Percentiles rank a stretch among this genome's conserved stretches.
These are phyloP conservation scores for Euborellia annulipes DNA, from an alignment of 1,140 invertebrate species.

Conservation along the genomic window DNA sequence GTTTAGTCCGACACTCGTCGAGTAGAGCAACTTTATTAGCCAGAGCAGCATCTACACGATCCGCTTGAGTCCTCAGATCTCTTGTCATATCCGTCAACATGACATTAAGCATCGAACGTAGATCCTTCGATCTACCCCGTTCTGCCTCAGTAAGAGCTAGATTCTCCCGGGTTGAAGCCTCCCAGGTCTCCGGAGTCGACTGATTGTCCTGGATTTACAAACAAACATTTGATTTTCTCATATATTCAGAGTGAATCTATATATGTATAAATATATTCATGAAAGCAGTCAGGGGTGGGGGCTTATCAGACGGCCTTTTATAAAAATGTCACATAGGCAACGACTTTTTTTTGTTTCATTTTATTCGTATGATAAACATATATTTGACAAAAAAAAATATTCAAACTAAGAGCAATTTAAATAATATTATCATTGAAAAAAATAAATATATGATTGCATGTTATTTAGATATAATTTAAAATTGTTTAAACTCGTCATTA, in stretches of 20 bases:
- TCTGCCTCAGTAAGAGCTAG: slow-evolving; percentile 42
- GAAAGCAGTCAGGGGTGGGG: no score
- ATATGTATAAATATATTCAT: background rate
- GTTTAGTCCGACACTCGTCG: slow-evolving; percentile 12
- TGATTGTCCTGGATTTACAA: slow-evolving; percentile 28
- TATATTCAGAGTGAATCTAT: background rate
- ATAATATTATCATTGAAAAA: no score
- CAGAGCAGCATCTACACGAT: slow-evolving; percentile 48
- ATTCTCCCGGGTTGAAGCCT: slow-evolving; percentile 48
- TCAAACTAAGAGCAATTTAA: no score
- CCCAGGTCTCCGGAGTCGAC: slow-evolving; percentile 51
- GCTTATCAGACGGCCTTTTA: no score
- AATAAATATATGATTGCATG: no score
- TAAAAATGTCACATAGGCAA: no score
- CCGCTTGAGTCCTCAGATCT: slow-evolving; percentile 55
- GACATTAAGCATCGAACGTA: slow-evolving; percentile 40
- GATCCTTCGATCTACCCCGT: slow-evolving; percentile 39
- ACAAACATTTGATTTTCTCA: background rate
- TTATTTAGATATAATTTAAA: no score
- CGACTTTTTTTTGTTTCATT: no score
- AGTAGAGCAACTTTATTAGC: slow-evolving; percentile 35
- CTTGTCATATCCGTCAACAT: slow-evolving; percentile 44
- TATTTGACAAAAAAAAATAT: no score
- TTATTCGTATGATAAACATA: no score
- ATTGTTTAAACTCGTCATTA: no score